Conservation (phyloP, 2,797 vertebrate species). For the Pitangus sulphuratus region DNA sequence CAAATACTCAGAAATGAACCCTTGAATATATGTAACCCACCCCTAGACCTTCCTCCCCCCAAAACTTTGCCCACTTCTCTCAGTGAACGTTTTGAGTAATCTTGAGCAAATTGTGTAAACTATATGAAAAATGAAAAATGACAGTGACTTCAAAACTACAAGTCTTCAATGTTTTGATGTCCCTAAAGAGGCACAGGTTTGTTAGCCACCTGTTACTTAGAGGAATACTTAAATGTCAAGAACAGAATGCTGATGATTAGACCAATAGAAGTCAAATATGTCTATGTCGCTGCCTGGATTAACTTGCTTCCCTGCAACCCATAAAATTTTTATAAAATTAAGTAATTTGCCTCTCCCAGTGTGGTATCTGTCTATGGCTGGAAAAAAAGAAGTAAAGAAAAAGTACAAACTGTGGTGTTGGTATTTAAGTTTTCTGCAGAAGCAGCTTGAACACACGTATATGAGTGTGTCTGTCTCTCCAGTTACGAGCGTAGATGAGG, state of each 20-base stretch:
- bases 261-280: not conserved
- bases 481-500: not conserved
- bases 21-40: not conserved
- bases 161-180: not conserved
- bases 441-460: not conserved
- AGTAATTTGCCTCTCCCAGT: not conserved
- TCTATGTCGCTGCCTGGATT: not conserved
- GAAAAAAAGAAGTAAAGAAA: not conserved
- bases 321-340: not conserved
- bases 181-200: not conserved
- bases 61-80: not conserved
- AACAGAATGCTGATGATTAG: not conserved
- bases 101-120: not conserved
- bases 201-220: not conserved
- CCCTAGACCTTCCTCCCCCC: rapidly evolving
- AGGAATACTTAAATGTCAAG: not conserved
- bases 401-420: not conserved
- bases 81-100: not conserved
- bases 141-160: not conserved
- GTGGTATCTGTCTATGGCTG: not conserved
- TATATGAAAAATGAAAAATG: not conserved
- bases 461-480: not conserved
- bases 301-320: not conserved
- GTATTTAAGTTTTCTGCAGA: not conserved
- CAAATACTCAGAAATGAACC: slow-evolving; percentile 24